phyloP scores from a whole-genome alignment of 1,140 invertebrate species.

The Campoletis sonorensis region DNA sequence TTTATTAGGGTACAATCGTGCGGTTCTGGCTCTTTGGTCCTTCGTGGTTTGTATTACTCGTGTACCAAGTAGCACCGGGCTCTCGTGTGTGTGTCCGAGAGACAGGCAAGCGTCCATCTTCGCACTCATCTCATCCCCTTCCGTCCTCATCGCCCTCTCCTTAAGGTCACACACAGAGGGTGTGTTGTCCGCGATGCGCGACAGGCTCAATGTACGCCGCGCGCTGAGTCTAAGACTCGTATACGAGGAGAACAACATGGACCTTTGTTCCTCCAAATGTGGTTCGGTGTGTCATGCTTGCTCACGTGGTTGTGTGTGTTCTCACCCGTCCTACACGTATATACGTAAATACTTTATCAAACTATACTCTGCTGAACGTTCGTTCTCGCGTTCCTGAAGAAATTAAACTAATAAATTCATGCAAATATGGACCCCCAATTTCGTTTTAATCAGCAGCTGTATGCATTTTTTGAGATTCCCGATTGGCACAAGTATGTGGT shows the following conservation, averaged over 20 bases:
- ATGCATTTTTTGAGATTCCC: neutral
- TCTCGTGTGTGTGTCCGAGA: slow-evolving; percentile 30
- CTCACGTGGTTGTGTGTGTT: neutral
- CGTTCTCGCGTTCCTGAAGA: neutral
- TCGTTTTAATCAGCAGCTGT: neutral
- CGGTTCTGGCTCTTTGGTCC: slow-evolving; percentile 38
- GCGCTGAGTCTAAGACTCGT: neutral
- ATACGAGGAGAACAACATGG: slow-evolving; percentile 40
- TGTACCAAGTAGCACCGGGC: slow-evolving; percentile 3
- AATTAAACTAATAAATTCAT: neutral
- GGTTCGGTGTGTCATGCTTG: slow-evolving; percentile 20
- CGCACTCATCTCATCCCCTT: neutral
- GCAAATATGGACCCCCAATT: neutral
- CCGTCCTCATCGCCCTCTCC: neutral
- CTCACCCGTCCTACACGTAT: neutral
- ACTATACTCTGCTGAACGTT: neutral
- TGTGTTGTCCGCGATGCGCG: slow-evolving; percentile 38
- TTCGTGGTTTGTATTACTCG: neutral
- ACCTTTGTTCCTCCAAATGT: slow-evolving; percentile 42
- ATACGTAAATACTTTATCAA: neutral
- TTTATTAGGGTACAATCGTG: slow-evolving; percentile 59
- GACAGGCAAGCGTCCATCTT: slow-evolving; percentile 42
- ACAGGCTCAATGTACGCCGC: slow-evolving; percentile 28
- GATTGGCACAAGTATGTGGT: neutral
- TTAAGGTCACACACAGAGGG: slow-evolving; percentile 41